Evolutionary conservation across 2,888 invertebrate species (phyloP), one percentile per base, ranked within the genome.

Genomic region (Epistrophe eligans): DNA sequence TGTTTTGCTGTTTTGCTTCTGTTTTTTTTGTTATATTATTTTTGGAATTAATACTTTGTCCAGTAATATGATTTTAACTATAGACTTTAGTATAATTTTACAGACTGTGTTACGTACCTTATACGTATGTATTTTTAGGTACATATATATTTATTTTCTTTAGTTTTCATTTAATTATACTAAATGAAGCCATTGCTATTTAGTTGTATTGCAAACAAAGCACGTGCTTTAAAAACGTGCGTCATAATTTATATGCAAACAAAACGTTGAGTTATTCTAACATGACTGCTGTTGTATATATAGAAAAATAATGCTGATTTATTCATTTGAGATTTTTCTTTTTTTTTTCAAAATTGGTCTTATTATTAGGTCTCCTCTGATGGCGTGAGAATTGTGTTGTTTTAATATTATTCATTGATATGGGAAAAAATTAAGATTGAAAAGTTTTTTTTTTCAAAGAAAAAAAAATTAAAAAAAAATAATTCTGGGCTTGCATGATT

Each of bases 211-310:
- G 1, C 35, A 19, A 43, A 62, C 15, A 43, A 40, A 62, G 43
- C 62, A 62, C 62, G 62, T 62, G 62, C 62, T 62, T 13, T 9
- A 4, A 43, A 40, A 62, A 62, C 62, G 62, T 62, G 62, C 24
- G 62, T 62, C 62, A 62, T 43, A 40, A 62, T 62, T 62, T 24
- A 43, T 40, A 62, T 62, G 40, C 40, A 40, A 43, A 62, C 15
- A 43, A 24, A 62, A 40, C 15, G 40, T 11, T 40, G 40, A 40
- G 24, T 62, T 40, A 60, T 40, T 60, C 17, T 40, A 19, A 60
- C 19, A 40, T 60, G 35, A 38, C 19, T 58, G 35, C 9, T 38
- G 35, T 11, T 19, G 19, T 24, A 24, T 24, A 24, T 24, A 40
- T 35, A 17, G 17, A 40, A 60, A 38, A 38, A 62, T 52, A 52